These are phyloP conservation scores for Schizotus pectinicornis DNA, from an alignment of 2,888 invertebrate species.

Conservation along the genomic window DNA sequence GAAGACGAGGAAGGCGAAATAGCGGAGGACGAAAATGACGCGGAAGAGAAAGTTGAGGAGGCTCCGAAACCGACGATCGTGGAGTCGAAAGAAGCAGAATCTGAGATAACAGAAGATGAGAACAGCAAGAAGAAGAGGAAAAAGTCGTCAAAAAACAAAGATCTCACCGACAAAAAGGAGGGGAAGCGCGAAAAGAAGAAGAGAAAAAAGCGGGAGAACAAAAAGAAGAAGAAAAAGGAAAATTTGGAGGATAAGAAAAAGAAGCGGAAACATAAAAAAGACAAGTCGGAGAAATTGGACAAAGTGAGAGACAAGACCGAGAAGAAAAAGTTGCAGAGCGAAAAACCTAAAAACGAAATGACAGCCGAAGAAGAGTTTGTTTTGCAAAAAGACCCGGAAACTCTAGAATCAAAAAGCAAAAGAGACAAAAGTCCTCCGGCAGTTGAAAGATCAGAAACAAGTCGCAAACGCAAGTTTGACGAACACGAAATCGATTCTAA, in stretches of 20 bases:
- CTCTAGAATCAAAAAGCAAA: constrained; percentile 20
- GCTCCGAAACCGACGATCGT: not conserved
- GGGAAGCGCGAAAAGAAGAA: constrained; percentile 16
- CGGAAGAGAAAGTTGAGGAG: not conserved
- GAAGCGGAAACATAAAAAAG: constrained; percentile 21
- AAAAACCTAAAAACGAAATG: not conserved
- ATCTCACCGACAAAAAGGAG: not conserved
- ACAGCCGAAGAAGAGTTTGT: constrained; percentile 1
- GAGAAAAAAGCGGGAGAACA: constrained; percentile 10
- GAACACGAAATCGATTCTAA: constrained; percentile 7
- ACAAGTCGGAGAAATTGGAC: constrained; percentile 12
- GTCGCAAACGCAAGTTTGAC: constrained; percentile 10
- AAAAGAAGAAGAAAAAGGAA: constrained; percentile 7
- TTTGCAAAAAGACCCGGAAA: constrained; percentile 4
- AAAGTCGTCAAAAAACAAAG: not conserved
- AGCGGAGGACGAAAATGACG: not conserved
- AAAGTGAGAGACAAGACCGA: not conserved
- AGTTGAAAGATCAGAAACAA: constrained; percentile 11
- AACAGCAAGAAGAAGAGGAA: too few relatives aligned
- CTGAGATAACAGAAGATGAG: constrained; percentile 8
- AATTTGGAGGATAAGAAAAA: constrained; percentile 19
- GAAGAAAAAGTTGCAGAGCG: not conserved
- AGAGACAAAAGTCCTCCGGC: constrained; percentile 13
- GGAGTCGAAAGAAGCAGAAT: not conserved
- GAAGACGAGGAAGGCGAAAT: constrained; percentile 44